Evolutionary conservation across 2,888 invertebrate species (phyloP).

Genomic region (Amiota minor): DNA sequence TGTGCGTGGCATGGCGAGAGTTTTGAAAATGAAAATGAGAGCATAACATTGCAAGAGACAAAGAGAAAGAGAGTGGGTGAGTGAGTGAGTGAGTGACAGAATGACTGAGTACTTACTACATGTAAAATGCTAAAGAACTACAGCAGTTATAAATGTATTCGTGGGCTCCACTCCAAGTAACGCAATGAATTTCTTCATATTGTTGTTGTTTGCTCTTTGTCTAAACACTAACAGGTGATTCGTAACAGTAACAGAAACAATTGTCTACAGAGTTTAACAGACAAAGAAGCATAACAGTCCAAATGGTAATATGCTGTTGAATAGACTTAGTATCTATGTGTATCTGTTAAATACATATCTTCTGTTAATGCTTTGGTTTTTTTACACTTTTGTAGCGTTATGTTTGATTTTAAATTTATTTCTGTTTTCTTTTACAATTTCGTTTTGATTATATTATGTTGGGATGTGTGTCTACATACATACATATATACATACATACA

Average conservation of each 20-base stretch:
- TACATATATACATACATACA: background rate
- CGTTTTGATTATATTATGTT: background rate
- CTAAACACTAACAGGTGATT: background rate
- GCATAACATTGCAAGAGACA: background rate
- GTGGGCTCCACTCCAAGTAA: background rate
- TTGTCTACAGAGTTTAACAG: background rate
- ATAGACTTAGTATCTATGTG: too few relatives aligned
- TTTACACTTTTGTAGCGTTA: background rate
- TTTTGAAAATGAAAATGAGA: background rate
- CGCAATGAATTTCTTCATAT: background rate
- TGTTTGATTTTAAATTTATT: background rate
- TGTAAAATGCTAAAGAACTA: slow-evolving; percentile 33
- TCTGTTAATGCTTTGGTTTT: slow-evolving; percentile 3
- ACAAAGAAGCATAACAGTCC: slow-evolving; percentile 33
- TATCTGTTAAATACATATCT: background rate
- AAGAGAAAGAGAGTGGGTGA: background rate
- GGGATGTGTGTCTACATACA: background rate
- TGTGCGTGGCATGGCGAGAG: background rate
- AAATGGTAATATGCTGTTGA: background rate
- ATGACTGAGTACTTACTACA: background rate
- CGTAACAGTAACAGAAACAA: background rate
- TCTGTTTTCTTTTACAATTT: background rate
- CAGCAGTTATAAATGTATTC: slow-evolving; percentile 8
- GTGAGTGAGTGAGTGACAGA: background rate
- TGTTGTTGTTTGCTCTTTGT: slow-evolving; percentile 12